These are phyloP conservation scores for Lymantria dispar DNA, from an alignment of 2,888 invertebrate genomes.

Conservation along the genomic window DNA sequence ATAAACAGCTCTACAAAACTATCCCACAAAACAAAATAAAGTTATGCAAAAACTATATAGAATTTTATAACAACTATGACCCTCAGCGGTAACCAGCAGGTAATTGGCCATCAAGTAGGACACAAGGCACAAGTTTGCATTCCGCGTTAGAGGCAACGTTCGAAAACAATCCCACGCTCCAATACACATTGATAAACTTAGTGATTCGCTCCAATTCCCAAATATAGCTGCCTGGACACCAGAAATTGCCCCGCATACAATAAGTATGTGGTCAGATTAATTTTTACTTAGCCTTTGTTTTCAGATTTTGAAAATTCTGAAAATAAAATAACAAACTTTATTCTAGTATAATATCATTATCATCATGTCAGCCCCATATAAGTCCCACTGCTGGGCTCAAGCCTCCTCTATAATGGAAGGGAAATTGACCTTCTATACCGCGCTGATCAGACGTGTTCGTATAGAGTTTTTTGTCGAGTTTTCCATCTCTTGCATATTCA, in stretches of 20 bases:
- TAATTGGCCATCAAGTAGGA: constrained; percentile 40
- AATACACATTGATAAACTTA: constrained; percentile 66
- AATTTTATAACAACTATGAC: constrained; percentile 10
- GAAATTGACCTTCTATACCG: no score
- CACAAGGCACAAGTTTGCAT: constrained; percentile 46
- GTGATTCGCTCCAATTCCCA: constrained; percentile 56
- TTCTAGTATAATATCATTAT: no score
- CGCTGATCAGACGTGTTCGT: no score
- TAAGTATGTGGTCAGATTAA: background rate
- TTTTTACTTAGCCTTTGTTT: background rate
- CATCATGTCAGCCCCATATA: no score
- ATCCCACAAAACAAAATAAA: no score
- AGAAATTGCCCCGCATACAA: constrained; percentile 5
- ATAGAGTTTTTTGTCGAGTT: no score
- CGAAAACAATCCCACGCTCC: constrained; percentile 72
- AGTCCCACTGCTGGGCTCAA: no score
- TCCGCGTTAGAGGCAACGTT: constrained; percentile 47
- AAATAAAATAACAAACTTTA: no score
- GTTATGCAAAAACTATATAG: background rate
- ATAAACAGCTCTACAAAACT: no score
- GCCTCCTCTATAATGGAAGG: no score
- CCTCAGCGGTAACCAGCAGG: constrained; percentile 13
- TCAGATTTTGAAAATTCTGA: no score
- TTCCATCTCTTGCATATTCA: no score
- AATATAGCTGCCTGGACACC: constrained; percentile 47